Evolutionary conservation across 2,113 vertebrate genomes (phyloP), one percentile per base, ranked within the genome.

Genomic region (Picathartes gymnocephalus): DNA sequence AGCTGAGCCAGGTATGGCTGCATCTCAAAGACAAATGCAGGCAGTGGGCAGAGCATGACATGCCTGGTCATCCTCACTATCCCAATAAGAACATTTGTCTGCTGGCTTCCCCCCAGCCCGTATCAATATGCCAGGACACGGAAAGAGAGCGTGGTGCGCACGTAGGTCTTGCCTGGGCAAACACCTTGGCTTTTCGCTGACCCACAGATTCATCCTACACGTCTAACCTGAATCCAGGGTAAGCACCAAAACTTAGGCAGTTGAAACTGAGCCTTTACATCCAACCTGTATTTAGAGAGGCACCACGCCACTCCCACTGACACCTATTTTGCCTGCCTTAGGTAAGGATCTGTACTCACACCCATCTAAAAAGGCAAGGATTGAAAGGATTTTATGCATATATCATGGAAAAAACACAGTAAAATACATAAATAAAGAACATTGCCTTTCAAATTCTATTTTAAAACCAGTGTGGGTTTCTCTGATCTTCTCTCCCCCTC

Each of bases 381-480:
- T 20, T 66, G 42, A 81, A 91, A 64, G 66, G 40, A 81, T 93
- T 80, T 68, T 68, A 81, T 65, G 64, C 1, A 0, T 64, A 58
- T 47, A 77, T 28, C 57, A 42, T 30, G 20, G 35, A 27, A 82
- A 82, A 89, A 48, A 19, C 22, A 70, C 40, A 51, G 56, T 76
- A 77, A 90, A 88, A 93, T 60, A 74, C 0, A 1, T 65, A 90
- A 95, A 94, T 81, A 90, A 90, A 72, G 44, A 77, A 64, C 27
- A 25, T 6, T 70, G 31, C 39, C 69, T 71, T 95, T 91, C 81
- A 89, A 89, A 89, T 81, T 62, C 91, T 96, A 88, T 93, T 96
- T 96, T 91, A 87, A 90, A 95, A 81, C 56, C 56, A 53, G 33
- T 83, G 86, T 91, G 50, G 58, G 78, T 87, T 97, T 69, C 78